Conservation (phyloP, 1,140 invertebrate species). For the Caenorhabditis remanei region DNA sequence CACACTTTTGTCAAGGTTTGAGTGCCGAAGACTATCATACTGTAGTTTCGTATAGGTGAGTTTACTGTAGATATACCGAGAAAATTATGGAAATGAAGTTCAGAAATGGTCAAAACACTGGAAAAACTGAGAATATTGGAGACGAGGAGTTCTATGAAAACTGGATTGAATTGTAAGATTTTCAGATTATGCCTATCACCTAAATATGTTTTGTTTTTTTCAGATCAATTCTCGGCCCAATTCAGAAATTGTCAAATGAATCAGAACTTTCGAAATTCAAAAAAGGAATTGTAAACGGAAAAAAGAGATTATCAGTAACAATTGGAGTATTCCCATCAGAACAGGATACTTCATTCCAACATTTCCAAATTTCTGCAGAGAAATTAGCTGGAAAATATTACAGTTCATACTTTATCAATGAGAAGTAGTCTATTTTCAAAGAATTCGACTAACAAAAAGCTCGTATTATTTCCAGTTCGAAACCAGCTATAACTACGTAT, state of each 20-base stretch:
- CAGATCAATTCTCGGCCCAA: neutral
- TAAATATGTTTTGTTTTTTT: neutral
- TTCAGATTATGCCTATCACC: neutral
- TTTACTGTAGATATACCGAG: neutral
- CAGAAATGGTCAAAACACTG: conserved; percentile 54
- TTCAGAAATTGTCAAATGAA: conserved; percentile 27
- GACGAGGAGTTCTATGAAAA: conserved; percentile 55
- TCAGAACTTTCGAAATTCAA: conserved; percentile 42
- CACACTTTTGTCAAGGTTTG: conserved; percentile 52
- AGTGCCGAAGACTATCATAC: conserved; percentile 50
- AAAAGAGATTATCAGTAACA: conserved; percentile 8
- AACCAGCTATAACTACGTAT: conserved; percentile 51
- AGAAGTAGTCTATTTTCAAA: conserved; percentile 6
- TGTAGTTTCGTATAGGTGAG: conserved; percentile 58
- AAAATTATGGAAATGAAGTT: neutral
- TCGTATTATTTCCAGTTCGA: neutral
- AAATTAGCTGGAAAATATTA: conserved; percentile 56
- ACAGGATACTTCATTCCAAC: conserved; percentile 43
- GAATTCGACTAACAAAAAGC: neutral
- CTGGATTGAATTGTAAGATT: conserved; percentile 58
- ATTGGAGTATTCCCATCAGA: conserved; percentile 38
- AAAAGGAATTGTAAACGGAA: conserved; percentile 55
- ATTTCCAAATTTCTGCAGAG: conserved; percentile 62
- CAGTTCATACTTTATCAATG: conserved; percentile 30
- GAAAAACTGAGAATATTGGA: conserved; percentile 50